Evolutionary conservation across 2,888 invertebrate genomes (phyloP), one percentile per base, ranked within the genome.

Genomic region (Melinaea marsaeus): DNA sequence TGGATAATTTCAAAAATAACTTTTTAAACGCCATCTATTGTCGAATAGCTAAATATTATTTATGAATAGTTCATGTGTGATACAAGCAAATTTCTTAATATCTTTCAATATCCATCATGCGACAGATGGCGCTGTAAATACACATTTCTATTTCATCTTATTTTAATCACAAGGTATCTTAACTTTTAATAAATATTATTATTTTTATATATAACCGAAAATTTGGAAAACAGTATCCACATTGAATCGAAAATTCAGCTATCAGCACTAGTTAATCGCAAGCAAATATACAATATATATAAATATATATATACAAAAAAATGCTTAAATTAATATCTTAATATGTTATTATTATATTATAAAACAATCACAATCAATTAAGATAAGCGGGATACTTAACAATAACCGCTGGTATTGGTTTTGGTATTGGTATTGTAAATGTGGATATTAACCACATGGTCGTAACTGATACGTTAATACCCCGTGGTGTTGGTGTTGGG

Each of bases 401-500:
- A 55, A 33, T 11, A 33, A 54, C 13, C 13, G 33, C 32, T 35
- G 22, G 4, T 57, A 42, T 57, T 22, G 34, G 13, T 34, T 0
- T 32, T n/a, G 33, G n/a, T 56, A 34, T 32, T 11, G 13, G 57
- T 42, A 22, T 42, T 37, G 33, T 42, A 42, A 57, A 42, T 55
- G 55, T 48, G 71, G 83, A 86, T 77, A 84, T 62, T 70, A 85
- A 78, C 79, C 86, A 85, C 78, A 82, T 84, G 83, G 60, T 68
- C 70, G 65, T 81, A 85, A 86, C 74, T 72, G 83, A 86, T 84
- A 80, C 78, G 71, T 75, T 82, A 86, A 85, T 81, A 82, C 74
- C 78, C 81, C 78, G 80, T 80, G 64, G 80, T 84, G 76, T 69
- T 74, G 69, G 74, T 64, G 65, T 67, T 63, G 63, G 64, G 62